Base-by-base conservation (phyloP, 2,113 vertebrate species). In the Copsychus sechellarum region DNA sequence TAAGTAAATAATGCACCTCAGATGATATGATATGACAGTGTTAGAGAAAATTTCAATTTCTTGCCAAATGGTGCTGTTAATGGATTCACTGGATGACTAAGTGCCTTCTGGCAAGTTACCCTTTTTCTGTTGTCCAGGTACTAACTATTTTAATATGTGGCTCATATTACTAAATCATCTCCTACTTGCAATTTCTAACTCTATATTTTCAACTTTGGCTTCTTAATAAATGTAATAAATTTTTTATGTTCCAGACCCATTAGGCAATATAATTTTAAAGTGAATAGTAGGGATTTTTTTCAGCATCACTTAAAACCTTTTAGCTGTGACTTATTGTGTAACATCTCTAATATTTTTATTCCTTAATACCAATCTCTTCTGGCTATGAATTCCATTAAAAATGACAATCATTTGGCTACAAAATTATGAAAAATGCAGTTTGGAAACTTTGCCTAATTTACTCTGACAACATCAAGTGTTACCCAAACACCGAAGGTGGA, bases 241-340 rank as follows among this genome's bases (percentile, higher is more conserved):
- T 79, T 79, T 36, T 70, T 47, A 81, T 47, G 16, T 48, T 11
- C 5, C 17, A 78, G 34, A 42, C 61, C 15, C 62, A 83, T 38
- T 78, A 57, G 14, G 60, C 3, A 40, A 77, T 25, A 50, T 24
- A 15, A 85, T 77, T 66, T 66, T 23, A 73, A 90, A 82, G 17
- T 24, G 12, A 88, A 26, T 38, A 5, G 43, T 0, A 20, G 5
- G 16, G 0, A 0, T 1, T 19, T 56, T 56, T 72, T 73, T 50
- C 45, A 65, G n/a, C 14, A 83, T 54, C 4, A 66, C 43, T 92
- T 78, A 38, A 8, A 66, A 34, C 17, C 9, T 50, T 88, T 65
- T 34, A 83, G 36, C 65, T 72, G 42, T 43, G n/a, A 65, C 24
- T 69, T 61, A 88, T 23, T 69, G 21, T 5, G 4, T 34, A 70